Evolutionary conservation across 2,888 invertebrate genomes (phyloP).

Genomic region (Amphipoea oculea): DNA sequence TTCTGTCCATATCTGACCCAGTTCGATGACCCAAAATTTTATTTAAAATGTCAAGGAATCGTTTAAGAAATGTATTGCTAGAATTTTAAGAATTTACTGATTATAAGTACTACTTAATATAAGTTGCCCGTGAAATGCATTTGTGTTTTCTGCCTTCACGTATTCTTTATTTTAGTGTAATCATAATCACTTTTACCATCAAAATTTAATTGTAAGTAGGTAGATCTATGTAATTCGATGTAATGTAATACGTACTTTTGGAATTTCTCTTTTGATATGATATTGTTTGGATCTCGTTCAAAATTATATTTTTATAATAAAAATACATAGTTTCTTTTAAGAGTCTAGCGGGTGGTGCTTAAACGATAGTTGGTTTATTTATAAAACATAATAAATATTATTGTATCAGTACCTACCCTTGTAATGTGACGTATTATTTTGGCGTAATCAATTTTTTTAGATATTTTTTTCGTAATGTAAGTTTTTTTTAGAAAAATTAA

Average conservation of each 20-base stretch:
- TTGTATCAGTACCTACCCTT: constrained; percentile 81
- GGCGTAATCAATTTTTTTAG: constrained; percentile 79
- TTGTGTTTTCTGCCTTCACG: constrained; percentile 48
- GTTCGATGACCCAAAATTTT: constrained; percentile 16
- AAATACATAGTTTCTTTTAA: constrained; percentile 72
- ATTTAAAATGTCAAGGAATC: constrained; percentile 14
- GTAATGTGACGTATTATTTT: constrained; percentile 85
- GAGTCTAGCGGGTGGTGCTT: constrained; percentile 87
- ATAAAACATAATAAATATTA: constrained; percentile 70
- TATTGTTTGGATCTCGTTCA: constrained; percentile 84
- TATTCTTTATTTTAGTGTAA: constrained; percentile 63
- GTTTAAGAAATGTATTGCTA: constrained; percentile 5
- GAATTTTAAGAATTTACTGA: constrained; percentile 8
- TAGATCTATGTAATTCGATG: constrained; percentile 79
- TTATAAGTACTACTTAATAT: constrained; percentile 33
- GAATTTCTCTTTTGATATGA: constrained; percentile 74
- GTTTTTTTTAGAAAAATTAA: constrained; percentile 77
- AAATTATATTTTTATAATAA: constrained; percentile 79
- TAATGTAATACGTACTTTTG: constrained; percentile 75
- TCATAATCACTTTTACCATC: constrained; percentile 70
- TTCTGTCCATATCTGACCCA: constrained; percentile 16
- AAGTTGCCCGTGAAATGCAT: constrained; percentile 47
- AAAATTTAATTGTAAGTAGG: constrained; percentile 82
- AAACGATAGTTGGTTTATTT: constrained; percentile 77
- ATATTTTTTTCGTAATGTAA: constrained; percentile 72